Conservation (phyloP, 2,888 invertebrate species). For the Idaea aversata region DNA sequence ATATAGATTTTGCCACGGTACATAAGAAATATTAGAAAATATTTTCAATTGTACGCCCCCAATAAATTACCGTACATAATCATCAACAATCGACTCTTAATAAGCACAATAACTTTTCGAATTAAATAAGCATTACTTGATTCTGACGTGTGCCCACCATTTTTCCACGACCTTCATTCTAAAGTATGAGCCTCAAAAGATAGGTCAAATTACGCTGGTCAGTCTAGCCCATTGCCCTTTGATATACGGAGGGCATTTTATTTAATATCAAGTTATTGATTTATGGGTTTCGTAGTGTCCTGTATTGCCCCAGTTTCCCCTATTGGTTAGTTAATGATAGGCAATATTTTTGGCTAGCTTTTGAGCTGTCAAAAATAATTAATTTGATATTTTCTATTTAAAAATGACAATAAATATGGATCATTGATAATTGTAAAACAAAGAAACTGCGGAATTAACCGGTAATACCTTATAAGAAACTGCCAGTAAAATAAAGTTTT, state of each 20-base stretch:
- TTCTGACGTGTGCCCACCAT: slow-evolving; percentile 52
- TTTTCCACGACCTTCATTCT: slow-evolving; percentile 33
- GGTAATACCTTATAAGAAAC: no score
- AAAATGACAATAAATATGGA: no score
- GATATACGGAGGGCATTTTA: slow-evolving; percentile 69
- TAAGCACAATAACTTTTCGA: slow-evolving; percentile 63
- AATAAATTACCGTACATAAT: slow-evolving; percentile 51
- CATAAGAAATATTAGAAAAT: neutral
- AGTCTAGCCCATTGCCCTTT: slow-evolving; percentile 57
- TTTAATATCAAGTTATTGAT: slow-evolving; percentile 75
- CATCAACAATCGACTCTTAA: slow-evolving; percentile 56
- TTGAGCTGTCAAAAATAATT: slow-evolving; percentile 32
- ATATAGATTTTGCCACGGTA: neutral
- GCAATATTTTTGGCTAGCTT: slow-evolving; percentile 41
- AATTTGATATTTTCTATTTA: no score
- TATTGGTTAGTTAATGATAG: slow-evolving; percentile 55
- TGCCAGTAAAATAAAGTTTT: no score
- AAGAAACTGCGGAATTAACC: no score
- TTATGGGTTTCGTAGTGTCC: slow-evolving; percentile 56
- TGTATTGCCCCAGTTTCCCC: slow-evolving; percentile 47
- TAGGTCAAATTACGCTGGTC: slow-evolving; percentile 44
- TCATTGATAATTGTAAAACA: no score
- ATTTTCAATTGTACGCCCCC: slow-evolving; percentile 19
- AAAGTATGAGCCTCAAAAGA: slow-evolving; percentile 25
- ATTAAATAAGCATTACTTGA: slow-evolving; percentile 64